These are phyloP conservation scores for Silurus asotus DNA, from an alignment of 2,113 vertebrate species.

Conservation along the genomic window DNA sequence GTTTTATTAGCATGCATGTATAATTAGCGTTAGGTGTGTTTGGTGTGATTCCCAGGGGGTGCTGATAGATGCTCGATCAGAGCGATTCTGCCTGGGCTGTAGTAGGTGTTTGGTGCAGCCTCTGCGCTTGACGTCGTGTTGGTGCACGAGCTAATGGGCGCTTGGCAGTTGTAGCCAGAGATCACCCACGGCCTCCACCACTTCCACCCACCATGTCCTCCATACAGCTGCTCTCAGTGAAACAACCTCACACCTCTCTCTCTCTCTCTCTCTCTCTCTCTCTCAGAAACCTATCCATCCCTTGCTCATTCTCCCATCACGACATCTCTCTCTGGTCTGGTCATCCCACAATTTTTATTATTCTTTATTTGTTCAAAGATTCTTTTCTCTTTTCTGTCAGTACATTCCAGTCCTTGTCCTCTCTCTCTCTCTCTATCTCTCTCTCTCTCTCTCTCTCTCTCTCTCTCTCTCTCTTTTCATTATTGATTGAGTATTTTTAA, in stretches of 20 bases:
- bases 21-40: not conserved
- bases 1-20: too few species aligned
- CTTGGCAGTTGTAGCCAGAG: slow-evolving; percentile 74
- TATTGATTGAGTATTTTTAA: not conserved
- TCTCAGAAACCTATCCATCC: slow-evolving; percentile 61
- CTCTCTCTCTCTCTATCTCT: not conserved
- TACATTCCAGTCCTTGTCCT: slow-evolving; percentile 14
- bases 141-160: slow-evolving; percentile 71
- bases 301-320: slow-evolving; percentile 42
- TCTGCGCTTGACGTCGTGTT: slow-evolving; percentile 58
- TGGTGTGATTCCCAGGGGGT: not conserved
- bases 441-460: not conserved
- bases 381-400: not conserved
- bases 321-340: slow-evolving; percentile 3
- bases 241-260: slow-evolving; percentile 74
- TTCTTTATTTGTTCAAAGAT: not conserved
- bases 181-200: slow-evolving; percentile 77
- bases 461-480: not conserved
- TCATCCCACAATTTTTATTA: not conserved
- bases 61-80: too few species aligned
- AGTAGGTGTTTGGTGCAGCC: slow-evolving; percentile 50
- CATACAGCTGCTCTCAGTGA: slow-evolving; percentile 77
- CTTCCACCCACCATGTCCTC: slow-evolving; percentile 76
- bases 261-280: slow-evolving; percentile 59
- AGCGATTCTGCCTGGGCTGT: not conserved